Conservation (phyloP, 1,140 invertebrate species). For the Aporrectodea caliginosa region DNA sequence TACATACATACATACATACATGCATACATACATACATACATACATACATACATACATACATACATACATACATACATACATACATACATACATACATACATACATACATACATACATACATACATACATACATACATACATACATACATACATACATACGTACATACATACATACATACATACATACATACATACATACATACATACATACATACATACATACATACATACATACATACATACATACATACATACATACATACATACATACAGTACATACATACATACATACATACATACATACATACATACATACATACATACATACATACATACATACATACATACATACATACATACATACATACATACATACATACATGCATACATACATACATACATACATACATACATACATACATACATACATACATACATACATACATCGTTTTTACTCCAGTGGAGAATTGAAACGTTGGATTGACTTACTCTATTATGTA, state of each 20-base stretch:
- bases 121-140: background rate
- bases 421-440: slow-evolving; percentile 7
- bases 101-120: background rate
- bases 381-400: too few relatives aligned
- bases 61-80: background rate
- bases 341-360: too few relatives aligned
- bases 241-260: slow-evolving; percentile 7
- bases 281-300: slow-evolving; percentile 7
- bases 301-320: slow-evolving; percentile 7
- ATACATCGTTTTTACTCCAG: background rate
- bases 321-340: slow-evolving; percentile 7
- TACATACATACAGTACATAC: too few relatives aligned
- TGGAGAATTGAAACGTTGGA: slow-evolving; percentile 47
- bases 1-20: background rate
- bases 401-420: too few relatives aligned
- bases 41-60: background rate
- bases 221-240: slow-evolving; percentile 7
- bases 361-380: too few relatives aligned
- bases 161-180: background rate
- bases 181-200: background rate
- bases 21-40: background rate
- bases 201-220: slow-evolving; percentile 7
- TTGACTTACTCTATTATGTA: too few relatives aligned
- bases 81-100: background rate
- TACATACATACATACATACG: background rate